These are phyloP conservation scores for Monodelphis domestica DNA, from an alignment of 2,797 vertebrate species.

Conservation along the genomic window DNA sequence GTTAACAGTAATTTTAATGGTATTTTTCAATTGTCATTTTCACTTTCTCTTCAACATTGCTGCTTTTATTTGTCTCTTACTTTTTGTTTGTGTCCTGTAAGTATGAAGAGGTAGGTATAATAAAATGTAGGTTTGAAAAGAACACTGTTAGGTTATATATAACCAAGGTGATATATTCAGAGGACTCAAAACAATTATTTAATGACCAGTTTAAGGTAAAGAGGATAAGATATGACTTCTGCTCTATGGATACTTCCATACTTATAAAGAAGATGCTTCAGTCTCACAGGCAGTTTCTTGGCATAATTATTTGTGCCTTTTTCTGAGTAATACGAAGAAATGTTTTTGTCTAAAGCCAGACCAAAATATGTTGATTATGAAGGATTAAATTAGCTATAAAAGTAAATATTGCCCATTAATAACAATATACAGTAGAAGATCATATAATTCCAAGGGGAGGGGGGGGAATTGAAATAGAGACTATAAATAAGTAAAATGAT, in stretches of 20 bases:
- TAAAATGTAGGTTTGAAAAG: conserved; percentile 24
- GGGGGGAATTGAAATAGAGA: neutral
- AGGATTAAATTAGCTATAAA: neutral
- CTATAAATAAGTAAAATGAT: neutral
- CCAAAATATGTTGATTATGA: neutral
- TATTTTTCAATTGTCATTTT: conserved; percentile 45
- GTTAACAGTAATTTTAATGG: conserved; percentile 27
- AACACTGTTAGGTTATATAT: conserved; percentile 29
- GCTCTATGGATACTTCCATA: neutral
- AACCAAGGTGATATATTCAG: neutral
- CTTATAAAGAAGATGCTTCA: neutral
- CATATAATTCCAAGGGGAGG: neutral
- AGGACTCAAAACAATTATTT: conserved; percentile 13
- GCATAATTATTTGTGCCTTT: conserved; percentile 29
- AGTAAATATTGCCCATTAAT: neutral
- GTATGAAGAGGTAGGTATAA: conserved; percentile 72
- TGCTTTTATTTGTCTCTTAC: conserved; percentile 48
- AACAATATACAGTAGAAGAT: neutral
- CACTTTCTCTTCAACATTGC: conserved; percentile 61
- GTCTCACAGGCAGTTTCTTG: conserved; percentile 15
- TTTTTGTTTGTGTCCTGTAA: conserved; percentile 71
- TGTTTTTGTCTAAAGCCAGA: neutral
- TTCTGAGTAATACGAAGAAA: neutral
- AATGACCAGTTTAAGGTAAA: conserved; percentile 22
- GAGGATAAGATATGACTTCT: neutral